These are phyloP conservation scores for Lycodopsis pacificus DNA, from an alignment of 2,797 vertebrate genomes.

Conservation along the genomic window DNA sequence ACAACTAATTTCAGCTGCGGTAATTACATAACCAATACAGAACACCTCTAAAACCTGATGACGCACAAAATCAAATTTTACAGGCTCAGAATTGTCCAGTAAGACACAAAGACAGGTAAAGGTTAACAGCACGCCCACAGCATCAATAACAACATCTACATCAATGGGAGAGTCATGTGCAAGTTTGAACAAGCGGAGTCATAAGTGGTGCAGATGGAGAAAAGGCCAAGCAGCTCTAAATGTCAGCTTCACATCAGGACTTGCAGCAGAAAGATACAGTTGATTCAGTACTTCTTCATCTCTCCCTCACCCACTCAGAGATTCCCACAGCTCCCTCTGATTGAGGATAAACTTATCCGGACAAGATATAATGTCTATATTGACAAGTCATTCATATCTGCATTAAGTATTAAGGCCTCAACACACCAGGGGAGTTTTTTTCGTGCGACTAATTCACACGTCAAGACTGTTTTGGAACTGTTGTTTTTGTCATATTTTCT, in stretches of 20 bases:
- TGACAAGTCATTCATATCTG: background rate
- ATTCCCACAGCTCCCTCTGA: background rate
- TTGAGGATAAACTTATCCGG: background rate
- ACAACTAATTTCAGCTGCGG: background rate
- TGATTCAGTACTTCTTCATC: background rate
- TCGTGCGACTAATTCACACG: background rate
- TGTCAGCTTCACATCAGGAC: constrained; percentile 63
- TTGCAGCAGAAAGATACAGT: constrained; percentile 4
- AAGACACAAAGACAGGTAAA: background rate
- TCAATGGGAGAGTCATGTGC: constrained; percentile 21
- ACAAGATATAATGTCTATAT: background rate
- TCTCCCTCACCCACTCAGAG: constrained; percentile 1
- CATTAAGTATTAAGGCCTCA: background rate
- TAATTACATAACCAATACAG: background rate
- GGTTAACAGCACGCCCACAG: background rate
- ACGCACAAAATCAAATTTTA: background rate
- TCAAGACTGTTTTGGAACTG: background rate
- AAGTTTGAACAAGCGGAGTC: constrained; percentile 61
- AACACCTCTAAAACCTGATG: background rate
- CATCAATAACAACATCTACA: constrained; percentile 1
- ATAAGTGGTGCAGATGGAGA: background rate
- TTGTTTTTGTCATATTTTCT: background rate
- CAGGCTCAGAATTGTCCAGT: background rate
- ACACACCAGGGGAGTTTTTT: fast-evolving
- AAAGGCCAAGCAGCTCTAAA: constrained; percentile 40